Evolutionary conservation across 2,113 vertebrate genomes (phyloP).

Genomic region (Dicerorhinus sumatrensis): DNA sequence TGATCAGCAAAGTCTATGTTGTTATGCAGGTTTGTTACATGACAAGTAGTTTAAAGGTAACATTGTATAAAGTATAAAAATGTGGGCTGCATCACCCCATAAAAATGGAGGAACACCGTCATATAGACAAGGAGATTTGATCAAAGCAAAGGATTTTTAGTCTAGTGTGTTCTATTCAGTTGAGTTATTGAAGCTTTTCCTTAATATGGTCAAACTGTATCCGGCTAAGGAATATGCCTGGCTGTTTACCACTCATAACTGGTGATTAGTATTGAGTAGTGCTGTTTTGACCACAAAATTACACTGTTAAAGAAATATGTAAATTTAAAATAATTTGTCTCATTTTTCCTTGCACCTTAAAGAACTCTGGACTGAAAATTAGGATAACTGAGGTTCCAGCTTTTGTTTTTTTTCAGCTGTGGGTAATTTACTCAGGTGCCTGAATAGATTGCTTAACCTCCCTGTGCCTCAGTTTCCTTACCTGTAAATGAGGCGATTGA

Average conservation of each 20-base stretch:
- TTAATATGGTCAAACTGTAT: not conserved
- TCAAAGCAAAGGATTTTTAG: not conserved
- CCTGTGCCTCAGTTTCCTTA: conserved; percentile 24
- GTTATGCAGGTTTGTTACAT: not conserved
- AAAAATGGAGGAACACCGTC: not conserved
- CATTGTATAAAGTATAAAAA: not conserved
- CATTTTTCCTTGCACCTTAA: not conserved
- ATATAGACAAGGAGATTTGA: not conserved
- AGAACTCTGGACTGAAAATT: not conserved
- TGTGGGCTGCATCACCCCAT: not conserved
- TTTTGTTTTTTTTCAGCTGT: not conserved
- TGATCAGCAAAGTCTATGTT: not conserved
- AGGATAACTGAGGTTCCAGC: not conserved
- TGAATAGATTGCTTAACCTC: not conserved
- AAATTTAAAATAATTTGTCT: not conserved
- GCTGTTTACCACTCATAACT: not conserved
- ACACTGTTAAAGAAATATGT: not conserved
- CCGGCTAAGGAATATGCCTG: not conserved
- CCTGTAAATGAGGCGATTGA: not conserved
- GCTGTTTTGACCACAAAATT: not conserved
- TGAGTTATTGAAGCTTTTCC: not conserved
- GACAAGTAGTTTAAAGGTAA: not conserved
- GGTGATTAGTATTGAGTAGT: not conserved
- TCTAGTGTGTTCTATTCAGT: not conserved
- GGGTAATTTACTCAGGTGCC: not conserved